These are phyloP conservation scores for Drosophila arawakana DNA, from an alignment of 1,140 invertebrate genomes.

Conservation along the genomic window DNA sequence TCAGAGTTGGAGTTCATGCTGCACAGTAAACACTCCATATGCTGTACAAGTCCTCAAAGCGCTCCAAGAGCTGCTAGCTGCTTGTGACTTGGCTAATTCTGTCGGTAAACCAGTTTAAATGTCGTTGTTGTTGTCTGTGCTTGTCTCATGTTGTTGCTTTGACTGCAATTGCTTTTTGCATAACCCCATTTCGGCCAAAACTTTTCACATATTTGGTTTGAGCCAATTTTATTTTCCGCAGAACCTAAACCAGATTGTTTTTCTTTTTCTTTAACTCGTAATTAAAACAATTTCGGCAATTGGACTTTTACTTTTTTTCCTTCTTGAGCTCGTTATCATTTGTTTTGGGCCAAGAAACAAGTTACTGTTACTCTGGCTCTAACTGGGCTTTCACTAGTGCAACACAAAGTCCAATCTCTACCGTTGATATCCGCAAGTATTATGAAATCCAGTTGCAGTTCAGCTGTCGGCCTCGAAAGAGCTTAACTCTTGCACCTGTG, in stretches of 20 bases:
- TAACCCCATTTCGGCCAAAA: slow-evolving; percentile 57
- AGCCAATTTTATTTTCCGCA: slow-evolving; percentile 30
- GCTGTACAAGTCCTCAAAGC: slow-evolving; percentile 48
- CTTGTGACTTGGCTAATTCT: slow-evolving; percentile 73
- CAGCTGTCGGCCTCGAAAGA: slow-evolving; percentile 6
- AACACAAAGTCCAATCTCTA: background rate
- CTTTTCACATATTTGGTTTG: slow-evolving; percentile 59
- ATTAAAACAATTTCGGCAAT: slow-evolving; percentile 13
- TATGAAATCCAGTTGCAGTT: slow-evolving; percentile 32
- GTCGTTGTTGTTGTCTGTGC: slow-evolving; percentile 10
- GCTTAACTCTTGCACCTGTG: slow-evolving; percentile 21
- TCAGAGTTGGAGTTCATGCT: slow-evolving; percentile 20
- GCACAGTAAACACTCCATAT: slow-evolving; percentile 36
- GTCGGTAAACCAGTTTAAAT: slow-evolving; percentile 72
- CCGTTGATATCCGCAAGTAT: slow-evolving; percentile 16
- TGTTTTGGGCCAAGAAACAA: slow-evolving; percentile 36
- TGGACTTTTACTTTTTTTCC: slow-evolving; percentile 24
- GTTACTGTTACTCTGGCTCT: slow-evolving; percentile 20
- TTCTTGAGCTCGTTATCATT: slow-evolving; percentile 23
- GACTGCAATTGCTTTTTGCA: slow-evolving; percentile 68
- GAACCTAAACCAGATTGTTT: slow-evolving; percentile 35
- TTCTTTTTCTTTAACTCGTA: background rate
- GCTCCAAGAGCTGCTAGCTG: slow-evolving; percentile 39
- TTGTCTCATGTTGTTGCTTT: slow-evolving; percentile 10
- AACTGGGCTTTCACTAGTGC: slow-evolving; percentile 8